A percentile compares a stretch with the other conserved stretches of the same genome.
phyloP scores from a whole-genome alignment of 1,140 invertebrate genomes.

The Drosophila sp. region DNA sequence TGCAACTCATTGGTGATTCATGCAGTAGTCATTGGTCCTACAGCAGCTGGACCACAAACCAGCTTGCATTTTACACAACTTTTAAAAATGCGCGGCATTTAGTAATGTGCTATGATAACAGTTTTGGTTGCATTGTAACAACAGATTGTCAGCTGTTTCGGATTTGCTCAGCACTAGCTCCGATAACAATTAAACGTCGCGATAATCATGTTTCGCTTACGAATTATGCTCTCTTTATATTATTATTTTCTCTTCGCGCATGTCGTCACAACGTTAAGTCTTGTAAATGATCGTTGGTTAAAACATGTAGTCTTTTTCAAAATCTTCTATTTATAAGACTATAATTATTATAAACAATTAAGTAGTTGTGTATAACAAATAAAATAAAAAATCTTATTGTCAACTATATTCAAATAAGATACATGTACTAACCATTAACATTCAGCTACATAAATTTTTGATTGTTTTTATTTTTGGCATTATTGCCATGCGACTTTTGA shows the following conservation, averaged over 20 bases:
- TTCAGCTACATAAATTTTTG: conserved; percentile 11
- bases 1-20: conserved; percentile 18
- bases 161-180: neutral
- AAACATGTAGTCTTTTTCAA: too few species aligned
- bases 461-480: neutral
- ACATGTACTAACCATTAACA: neutral
- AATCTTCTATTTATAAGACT: too few species aligned
- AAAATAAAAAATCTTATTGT: too few species aligned
- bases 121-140: conserved; percentile 3
- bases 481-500: neutral
- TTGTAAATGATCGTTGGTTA: conserved; percentile 2
- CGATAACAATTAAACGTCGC: conserved; percentile 16
- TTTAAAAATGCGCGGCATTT: conserved; percentile 5
- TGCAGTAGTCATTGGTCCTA: conserved; percentile 7
- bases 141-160: conserved; percentile 17
- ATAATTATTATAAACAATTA: too few species aligned
- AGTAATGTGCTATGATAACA: conserved; percentile 8
- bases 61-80: conserved; percentile 3
- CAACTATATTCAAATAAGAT: conserved; percentile 9
- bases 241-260: neutral
- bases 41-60: conserved; percentile 11
- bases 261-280: conserved; percentile 31
- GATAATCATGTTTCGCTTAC: neutral
- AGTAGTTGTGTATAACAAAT: too few species aligned
- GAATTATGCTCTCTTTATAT: neutral